Evolutionary conservation across 2,888 invertebrate genomes (phyloP).

Genomic region (Scaptomyza cyrtandrae): DNA sequence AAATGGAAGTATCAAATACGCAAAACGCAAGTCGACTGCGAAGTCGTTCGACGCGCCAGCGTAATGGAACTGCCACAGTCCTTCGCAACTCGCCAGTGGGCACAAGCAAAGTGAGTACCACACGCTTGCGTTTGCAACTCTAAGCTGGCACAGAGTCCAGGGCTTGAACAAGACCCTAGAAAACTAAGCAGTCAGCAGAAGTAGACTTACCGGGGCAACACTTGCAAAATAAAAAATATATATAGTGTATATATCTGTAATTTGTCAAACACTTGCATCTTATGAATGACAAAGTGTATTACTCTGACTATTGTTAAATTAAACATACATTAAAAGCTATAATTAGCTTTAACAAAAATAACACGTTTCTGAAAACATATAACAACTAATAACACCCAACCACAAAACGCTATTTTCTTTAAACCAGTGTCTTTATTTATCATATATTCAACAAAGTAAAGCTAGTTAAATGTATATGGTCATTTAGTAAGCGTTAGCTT

Average conservation of each 20-base stretch:
- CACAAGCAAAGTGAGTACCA: slow-evolving; percentile 70
- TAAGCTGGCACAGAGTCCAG: slow-evolving; percentile 33
- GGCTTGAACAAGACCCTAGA: not conserved
- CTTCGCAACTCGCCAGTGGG: slow-evolving; percentile 22
- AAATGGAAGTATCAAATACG: not conserved
- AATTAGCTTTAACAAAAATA: slow-evolving; percentile 16
- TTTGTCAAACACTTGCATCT: not conserved
- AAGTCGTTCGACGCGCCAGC: slow-evolving; percentile 60
- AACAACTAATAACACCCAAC: slow-evolving; percentile 23
- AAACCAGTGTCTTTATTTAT: not conserved
- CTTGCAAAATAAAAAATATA: not conserved
- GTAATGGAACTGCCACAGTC: slow-evolving; percentile 13
- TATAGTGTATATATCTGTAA: slow-evolving; percentile 17
- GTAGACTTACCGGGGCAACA: slow-evolving; percentile 8
- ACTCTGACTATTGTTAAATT: slow-evolving; percentile 12
- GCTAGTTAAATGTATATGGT: not conserved
- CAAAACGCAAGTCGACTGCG: slow-evolving; percentile 38
- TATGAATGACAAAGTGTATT: not conserved
- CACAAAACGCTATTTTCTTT: slow-evolving; percentile 62
- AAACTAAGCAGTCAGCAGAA: slow-evolving; percentile 15
- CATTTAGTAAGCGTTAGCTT: not conserved
- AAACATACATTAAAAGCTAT: slow-evolving; percentile 1
- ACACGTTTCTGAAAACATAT: slow-evolving; percentile 34
- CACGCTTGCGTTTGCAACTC: slow-evolving; percentile 63
- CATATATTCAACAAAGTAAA: not conserved